Evolutionary conservation across 35 echinoderm and acorn worm species (phyloP), one percentile per base, ranked within the genome.

Genomic region (Acanthaster planci): DNA sequence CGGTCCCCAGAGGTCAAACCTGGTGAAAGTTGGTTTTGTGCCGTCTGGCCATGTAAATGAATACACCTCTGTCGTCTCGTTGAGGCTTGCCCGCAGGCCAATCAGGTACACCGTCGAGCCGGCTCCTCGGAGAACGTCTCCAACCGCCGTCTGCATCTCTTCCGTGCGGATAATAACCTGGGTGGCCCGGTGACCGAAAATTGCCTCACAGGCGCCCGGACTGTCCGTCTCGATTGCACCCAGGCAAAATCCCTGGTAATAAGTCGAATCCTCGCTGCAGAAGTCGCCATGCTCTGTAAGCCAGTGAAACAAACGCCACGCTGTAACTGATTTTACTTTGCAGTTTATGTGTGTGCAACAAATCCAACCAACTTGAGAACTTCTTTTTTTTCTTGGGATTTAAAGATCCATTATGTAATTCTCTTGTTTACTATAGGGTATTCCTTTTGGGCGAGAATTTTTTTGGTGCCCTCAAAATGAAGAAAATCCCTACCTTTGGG

Each of bases 171-270:
- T 95, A 0, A 80, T 76, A 2, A 87, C 55, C 1, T 53, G 80
- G 5, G 87, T 42, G 52, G 88, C 87, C 38, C 52, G 60, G n/a
- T 90, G 82, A 31, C 36, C 55, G 75, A 91, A 90, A 1, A 91
- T 77, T 15, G 84, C 52, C 5, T 83, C 53, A 31, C 93, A 95
- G 1, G 84, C 84, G 44, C 77, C 18, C 0, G 36, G 22, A 9
- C 84, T 64, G 21, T 87, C 83, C 19, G 22, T 95, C 17, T 29
- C 44, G 0, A 84, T 67, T 21, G 84, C 39, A 1, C 93, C 79
- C n/a, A 91, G 51, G 68, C 93, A 95, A 72, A 91, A 84, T 12
- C 93, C 93, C 4, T 88, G 52, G 52, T 79, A 78, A 12, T 76
- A 50, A 22, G 84, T 91, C 5, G 82, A 77, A 35, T 82, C 52